Evolutionary conservation across 2,797 vertebrate genomes (phyloP).

Genomic region (Anguilla marmorata): DNA sequence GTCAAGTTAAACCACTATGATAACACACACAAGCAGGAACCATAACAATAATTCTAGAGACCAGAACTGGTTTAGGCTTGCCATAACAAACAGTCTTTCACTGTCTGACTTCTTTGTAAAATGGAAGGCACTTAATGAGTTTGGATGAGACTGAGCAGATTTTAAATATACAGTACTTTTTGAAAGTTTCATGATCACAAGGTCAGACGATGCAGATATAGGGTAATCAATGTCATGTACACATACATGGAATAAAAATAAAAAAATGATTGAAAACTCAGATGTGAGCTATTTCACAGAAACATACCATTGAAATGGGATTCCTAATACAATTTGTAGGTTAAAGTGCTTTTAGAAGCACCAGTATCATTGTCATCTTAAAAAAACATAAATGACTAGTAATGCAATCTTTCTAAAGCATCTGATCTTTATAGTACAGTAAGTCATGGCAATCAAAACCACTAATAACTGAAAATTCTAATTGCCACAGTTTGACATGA

Average conservation of each 20-base stretch:
- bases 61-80: background rate
- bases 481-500: background rate
- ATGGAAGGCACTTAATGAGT: background rate
- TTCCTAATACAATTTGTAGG: no score
- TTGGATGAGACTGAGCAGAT: background rate
- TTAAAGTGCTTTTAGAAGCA: no score
- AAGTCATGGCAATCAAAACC: background rate
- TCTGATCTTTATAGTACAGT: background rate
- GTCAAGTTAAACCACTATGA: background rate
- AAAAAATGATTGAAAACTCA: no score
- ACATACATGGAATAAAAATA: no score
- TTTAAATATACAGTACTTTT: background rate
- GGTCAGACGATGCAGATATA: background rate
- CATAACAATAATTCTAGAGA: background rate
- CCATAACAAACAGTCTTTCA: background rate
- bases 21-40: background rate
- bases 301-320: no score
- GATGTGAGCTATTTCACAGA: no score
- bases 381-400: no score
- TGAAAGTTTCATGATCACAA: background rate
- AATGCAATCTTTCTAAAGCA: background rate
- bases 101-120: background rate
- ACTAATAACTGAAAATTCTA: background rate
- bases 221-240: no score
- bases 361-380: no score